Evolutionary conservation across 1,140 invertebrate genomes (phyloP), one percentile per base, ranked within the genome.

Genomic region (Drosophila novamexicana): DNA sequence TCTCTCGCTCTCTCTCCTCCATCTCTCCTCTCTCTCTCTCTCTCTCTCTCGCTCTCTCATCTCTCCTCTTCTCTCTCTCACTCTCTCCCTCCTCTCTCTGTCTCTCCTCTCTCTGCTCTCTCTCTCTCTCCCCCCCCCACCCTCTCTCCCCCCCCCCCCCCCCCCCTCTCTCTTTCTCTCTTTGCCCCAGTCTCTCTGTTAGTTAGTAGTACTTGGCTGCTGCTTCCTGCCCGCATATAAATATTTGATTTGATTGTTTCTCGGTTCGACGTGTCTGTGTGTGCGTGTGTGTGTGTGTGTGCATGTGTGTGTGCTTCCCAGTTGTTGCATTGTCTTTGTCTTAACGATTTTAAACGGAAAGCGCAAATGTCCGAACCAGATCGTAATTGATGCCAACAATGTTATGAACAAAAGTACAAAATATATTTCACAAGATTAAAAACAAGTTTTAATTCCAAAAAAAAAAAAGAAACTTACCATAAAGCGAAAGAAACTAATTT

Each of bases 191-290:
- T 63, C 52, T 61, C 61, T 70, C 40, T 75, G 54, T 61, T 45
- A 49, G 59, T 61, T 53, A 45, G 65, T 77, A 50, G 63, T 61
- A 67, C 56, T 67, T 77, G 70, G 63, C 77, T 67, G 62, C 71
- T 67, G 74, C 42, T 63, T 82, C 44, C 61, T 54, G 81, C 81
- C 81, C 82, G 81, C 81, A 85, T 86, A 85, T 85, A 85, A 85
- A 85, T 85, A 85, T 85, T 85, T 85, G 78, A 85, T 86, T 84
- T 85, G 74, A 83, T 84, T 83, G 81, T 83, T 68, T 78, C 59
- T 69, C 34, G 34, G 59, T 36, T 56, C 52, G 44, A 49, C 34
- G 40, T 68, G 52, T 67, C 12, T 45, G 8, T 36, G 2, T 57
- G 9, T 49, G 0, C 16, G 6, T 50, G 52, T 64, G 54, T 58